These are phyloP conservation scores for Tenthredo scrophulariae DNA, from an alignment of 2,888 invertebrate genomes.

Conservation along the genomic window DNA sequence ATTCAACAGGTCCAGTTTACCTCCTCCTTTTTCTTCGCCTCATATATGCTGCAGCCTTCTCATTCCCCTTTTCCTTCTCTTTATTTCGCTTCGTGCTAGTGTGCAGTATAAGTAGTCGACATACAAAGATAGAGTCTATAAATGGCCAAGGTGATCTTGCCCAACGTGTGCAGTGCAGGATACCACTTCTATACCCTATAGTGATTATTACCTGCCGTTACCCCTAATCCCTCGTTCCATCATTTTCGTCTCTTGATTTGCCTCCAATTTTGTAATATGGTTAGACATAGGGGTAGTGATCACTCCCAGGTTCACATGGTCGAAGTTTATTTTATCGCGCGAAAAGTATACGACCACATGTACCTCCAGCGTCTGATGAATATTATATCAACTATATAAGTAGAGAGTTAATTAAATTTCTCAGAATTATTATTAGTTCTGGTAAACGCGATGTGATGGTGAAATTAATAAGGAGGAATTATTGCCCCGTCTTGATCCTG, in stretches of 20 bases:
- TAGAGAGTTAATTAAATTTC: neutral
- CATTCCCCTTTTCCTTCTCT: neutral
- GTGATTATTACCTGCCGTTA: neutral
- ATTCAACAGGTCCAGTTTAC: constrained; percentile 44
- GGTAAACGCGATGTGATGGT: neutral
- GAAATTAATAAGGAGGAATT: neutral
- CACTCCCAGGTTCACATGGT: neutral
- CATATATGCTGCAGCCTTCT: neutral
- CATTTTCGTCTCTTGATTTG: neutral
- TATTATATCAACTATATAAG: no score
- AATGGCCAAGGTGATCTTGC: constrained; percentile 59
- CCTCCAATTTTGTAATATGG: neutral
- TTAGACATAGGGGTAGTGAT: neutral
- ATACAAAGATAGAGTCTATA: constrained; percentile 42
- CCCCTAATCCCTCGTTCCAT: neutral
- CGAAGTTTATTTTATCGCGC: neutral
- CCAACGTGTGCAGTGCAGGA: neutral
- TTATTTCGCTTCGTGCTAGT: neutral
- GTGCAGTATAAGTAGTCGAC: neutral
- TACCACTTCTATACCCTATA: constrained; percentile 31
- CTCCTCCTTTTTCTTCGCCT: neutral
- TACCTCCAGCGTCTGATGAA: neutral
- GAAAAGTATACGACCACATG: neutral
- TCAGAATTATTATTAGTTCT: neutral
- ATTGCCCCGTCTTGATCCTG: neutral